phyloP scores from a whole-genome alignment of 1,140 invertebrate species.

The Armadillidium nasatum region DNA sequence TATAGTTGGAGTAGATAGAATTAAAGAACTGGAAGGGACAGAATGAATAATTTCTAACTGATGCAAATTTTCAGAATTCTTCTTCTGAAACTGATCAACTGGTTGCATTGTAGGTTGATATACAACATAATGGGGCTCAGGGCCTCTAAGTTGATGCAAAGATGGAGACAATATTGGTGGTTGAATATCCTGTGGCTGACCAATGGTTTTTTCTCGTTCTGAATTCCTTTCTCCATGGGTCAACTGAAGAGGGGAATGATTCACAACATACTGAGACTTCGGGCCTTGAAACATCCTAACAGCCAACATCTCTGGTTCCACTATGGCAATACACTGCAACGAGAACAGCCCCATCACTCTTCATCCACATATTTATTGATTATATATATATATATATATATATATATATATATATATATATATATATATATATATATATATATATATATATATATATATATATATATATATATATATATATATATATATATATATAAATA shows the following conservation, averaged over 20 bases:
- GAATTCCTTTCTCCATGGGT: too few relatives aligned
- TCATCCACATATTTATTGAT: neutral
- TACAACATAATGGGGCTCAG: neutral
- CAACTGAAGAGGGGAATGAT: too few relatives aligned
- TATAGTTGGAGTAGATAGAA: neutral
- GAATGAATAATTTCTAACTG: neutral
- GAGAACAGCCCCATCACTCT: neutral
- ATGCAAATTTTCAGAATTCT: neutral
- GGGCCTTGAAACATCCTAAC: neutral
- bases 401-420: too few relatives aligned
- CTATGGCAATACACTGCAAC: neutral
- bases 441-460: too few relatives aligned
- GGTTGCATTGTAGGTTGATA: neutral
- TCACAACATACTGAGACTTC: too few relatives aligned
- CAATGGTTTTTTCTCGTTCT: too few relatives aligned
- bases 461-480: too few relatives aligned
- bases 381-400: too few relatives aligned
- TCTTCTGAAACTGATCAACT: neutral
- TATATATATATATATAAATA: too few relatives aligned
- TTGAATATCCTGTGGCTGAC: too few relatives aligned
- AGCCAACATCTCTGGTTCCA: neutral
- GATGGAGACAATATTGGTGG: too few relatives aligned
- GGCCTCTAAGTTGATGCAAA: neutral
- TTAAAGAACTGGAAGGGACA: neutral
- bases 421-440: too few relatives aligned